Base-by-base conservation (phyloP, 2,888 invertebrate species). In the Iphiclides podalirius region DNA sequence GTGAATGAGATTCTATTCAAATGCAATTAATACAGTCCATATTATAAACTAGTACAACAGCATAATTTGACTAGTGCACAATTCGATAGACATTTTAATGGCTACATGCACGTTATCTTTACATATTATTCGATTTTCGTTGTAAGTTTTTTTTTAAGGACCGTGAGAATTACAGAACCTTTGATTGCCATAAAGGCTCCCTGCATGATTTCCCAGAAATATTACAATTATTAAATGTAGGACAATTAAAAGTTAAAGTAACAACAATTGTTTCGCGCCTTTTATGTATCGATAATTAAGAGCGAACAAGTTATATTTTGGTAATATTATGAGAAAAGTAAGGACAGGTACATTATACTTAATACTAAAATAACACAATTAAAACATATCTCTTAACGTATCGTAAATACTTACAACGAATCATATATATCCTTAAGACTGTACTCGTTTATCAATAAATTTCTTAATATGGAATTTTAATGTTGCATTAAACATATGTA, bases 401-500 rank as follows among this genome's bases (percentile, higher is more conserved):
- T n/a, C n/a, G n/a, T n/a, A 15, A 15, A 9, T 3, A 20, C 20
- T 20, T n/a, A 36, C 36, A 8, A 11, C 9, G 7, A 14, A 33
- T n/a, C 23, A n/a, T 8, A 34, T 28, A 14, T 46, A 23, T 39
- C 33, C 47, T 39, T 40, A 6, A 28, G 16, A n/a, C 11, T 34
- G 28, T 43, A 23, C 26, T 15, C 23, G 23, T 39, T 34, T 16
- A 26, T 44, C 39, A 43, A 34, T 34, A 39, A 42, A 44, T 39
- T 39, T 43, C 34, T 28, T 35, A 44, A 49, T 49, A 38, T 34
- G 13, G 38, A 23, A 35, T 47, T 44, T 41, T 37, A 34, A 45
- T 47, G 41, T 48, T 41, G 41, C 14, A 42, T 52, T 31, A 31
- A 35, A 36, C 15, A 43, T 23, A 47, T 37, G 35, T 43, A 47